These are phyloP conservation scores for Drosophila murphyi DNA, from an alignment of 1,140 invertebrate genomes.

Conservation along the genomic window DNA sequence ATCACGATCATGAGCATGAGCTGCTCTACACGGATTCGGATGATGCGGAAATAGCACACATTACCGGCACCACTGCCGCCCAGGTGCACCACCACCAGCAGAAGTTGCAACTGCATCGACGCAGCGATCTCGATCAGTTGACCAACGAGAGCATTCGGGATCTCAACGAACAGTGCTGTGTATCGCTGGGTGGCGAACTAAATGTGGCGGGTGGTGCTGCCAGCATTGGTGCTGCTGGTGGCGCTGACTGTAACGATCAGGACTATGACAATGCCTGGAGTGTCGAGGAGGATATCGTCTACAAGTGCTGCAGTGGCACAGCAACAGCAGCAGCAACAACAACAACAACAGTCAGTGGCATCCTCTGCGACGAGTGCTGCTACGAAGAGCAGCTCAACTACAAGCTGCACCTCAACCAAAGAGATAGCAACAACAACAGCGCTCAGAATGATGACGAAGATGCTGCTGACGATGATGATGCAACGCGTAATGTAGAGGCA, in stretches of 20 bases:
- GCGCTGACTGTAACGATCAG: conserved; percentile 1
- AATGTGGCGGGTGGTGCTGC: conserved; percentile 1
- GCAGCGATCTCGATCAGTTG: conserved; percentile 80
- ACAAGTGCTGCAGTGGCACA: conserved; percentile 64
- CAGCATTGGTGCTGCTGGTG: neutral
- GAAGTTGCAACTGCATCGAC: conserved; percentile 53
- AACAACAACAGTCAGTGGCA: conserved; percentile 38
- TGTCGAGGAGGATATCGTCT: conserved; percentile 77
- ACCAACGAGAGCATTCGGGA: conserved; percentile 78
- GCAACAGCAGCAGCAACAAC: conserved; percentile 37
- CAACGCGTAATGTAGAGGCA: neutral
- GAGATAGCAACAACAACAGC: conserved; percentile 54
- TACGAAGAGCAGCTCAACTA: conserved; percentile 67
- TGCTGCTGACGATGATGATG: neutral
- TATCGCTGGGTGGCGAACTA: conserved; percentile 48
- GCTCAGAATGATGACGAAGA: conserved; percentile 21
- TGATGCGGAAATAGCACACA: conserved; percentile 83
- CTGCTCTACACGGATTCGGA: conserved; percentile 77
- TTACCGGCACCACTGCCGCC: conserved; percentile 79
- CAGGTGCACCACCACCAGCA: conserved; percentile 74
- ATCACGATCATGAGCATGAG: conserved; percentile 57
- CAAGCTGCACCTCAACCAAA: conserved; percentile 60
- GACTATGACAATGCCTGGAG: conserved; percentile 78
- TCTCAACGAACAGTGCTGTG: conserved; percentile 76
- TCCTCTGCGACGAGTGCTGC: conserved; percentile 68